Percentiles rank a stretch among this genome's conserved stretches.
These are phyloP conservation scores for Tetropium fuscum DNA, from an alignment of 2,888 invertebrate genomes.

Conservation along the genomic window DNA sequence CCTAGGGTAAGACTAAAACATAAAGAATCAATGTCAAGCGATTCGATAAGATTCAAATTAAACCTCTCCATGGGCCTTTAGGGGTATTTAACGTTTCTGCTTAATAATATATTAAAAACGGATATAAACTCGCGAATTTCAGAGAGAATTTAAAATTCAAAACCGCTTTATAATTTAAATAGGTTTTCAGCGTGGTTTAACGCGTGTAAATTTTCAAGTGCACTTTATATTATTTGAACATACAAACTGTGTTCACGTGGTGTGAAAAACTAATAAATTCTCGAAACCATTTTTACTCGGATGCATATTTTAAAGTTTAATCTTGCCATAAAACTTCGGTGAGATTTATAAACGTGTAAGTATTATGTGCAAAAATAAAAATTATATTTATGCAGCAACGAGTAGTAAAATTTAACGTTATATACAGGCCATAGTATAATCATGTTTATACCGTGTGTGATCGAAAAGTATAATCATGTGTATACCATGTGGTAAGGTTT, in stretches of 20 bases:
- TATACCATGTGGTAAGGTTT: no score
- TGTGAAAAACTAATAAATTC: constrained; percentile 18
- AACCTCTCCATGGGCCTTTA: no score
- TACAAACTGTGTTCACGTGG: constrained; percentile 16
- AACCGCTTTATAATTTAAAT: constrained; percentile 5
- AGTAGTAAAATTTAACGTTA: neutral
- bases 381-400: neutral
- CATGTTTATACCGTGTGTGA: no score
- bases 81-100: no score
- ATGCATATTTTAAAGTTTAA: constrained; percentile 26
- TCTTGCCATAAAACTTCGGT: constrained; percentile 6
- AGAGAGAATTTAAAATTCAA: constrained; percentile 22
- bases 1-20: no score
- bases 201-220: constrained; percentile 23
- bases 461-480: no score
- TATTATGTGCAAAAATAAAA: neutral
- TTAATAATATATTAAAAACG: no score
- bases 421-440: no score
- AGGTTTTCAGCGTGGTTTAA: constrained; percentile 11
- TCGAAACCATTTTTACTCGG: constrained; percentile 12
- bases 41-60: no score
- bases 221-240: constrained; percentile 19
- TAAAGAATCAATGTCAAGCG: no score
- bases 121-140: constrained; percentile 2
- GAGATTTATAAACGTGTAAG: neutral